These are phyloP conservation scores for Lutjanus argentimaculatus DNA, from an alignment of 2,797 vertebrate species.

Conservation along the genomic window DNA sequence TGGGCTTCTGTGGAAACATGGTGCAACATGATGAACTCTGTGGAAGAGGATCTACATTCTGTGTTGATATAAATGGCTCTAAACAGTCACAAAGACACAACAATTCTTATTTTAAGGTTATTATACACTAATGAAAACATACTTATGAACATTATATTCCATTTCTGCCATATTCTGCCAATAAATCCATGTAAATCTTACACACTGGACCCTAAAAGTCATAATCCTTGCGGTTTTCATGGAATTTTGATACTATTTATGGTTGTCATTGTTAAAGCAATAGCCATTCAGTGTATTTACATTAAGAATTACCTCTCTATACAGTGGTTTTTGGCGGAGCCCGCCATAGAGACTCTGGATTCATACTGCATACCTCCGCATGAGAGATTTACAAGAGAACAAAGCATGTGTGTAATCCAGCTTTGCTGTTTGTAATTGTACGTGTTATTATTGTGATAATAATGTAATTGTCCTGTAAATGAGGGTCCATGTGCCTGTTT, in stretches of 20 bases:
- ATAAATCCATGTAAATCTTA: too few relatives aligned
- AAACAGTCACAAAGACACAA: too few relatives aligned
- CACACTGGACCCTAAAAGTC: too few relatives aligned
- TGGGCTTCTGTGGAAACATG: too few relatives aligned
- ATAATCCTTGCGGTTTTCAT: not conserved
- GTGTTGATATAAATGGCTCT: too few relatives aligned
- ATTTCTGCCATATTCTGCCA: too few relatives aligned
- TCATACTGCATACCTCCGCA: not conserved
- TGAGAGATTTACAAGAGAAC: not conserved
- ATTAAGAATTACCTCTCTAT: not conserved
- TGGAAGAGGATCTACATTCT: too few relatives aligned
- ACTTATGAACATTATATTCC: too few relatives aligned
- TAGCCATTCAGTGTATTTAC: not conserved
- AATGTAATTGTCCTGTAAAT: not conserved
- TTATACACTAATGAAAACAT: too few relatives aligned
- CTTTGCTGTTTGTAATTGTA: not conserved
- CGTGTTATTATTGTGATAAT: not conserved
- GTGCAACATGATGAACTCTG: too few relatives aligned
- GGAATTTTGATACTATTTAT: not conserved
- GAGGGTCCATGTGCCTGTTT: not conserved
- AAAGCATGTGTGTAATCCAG: slow-evolving; percentile 2
- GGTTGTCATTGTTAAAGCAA: not conserved
- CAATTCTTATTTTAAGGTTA: too few relatives aligned
- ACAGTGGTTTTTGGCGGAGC: not conserved
- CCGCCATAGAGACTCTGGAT: not conserved